Conservation (phyloP, 2,113 vertebrate genomes). For the Leiothrix lutea region DNA sequence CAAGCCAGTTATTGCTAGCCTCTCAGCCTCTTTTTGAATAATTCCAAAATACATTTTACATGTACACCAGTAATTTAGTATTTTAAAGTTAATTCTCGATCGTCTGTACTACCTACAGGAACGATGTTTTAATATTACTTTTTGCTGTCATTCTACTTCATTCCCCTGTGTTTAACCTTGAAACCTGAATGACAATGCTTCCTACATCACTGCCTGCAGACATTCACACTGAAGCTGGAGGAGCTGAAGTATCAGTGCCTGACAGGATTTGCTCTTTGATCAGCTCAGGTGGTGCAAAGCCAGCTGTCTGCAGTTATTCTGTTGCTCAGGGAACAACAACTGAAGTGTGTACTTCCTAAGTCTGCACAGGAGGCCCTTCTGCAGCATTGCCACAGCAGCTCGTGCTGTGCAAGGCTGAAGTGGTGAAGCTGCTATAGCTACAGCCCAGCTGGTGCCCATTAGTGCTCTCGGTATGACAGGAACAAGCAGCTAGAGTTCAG, state of each 20-base stretch:
- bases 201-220: conserved; percentile 52
- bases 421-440: conserved; percentile 63
- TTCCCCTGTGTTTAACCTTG: conserved; percentile 60
- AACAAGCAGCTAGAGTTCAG: conserved; percentile 40
- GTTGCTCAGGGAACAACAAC: conserved; percentile 74
- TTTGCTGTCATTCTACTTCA: neutral
- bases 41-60: neutral
- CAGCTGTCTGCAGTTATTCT: conserved; percentile 68
- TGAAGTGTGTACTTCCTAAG: conserved; percentile 67
- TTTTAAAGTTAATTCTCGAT: neutral
- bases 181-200: conserved; percentile 19
- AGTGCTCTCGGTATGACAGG: conserved; percentile 36
- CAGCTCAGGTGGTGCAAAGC: conserved; percentile 67
- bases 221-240: neutral
- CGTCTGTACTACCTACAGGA: neutral
- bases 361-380: conserved; percentile 67
- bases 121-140: neutral
- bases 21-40: neutral
- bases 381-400: conserved; percentile 60
- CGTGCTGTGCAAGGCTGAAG: conserved; percentile 65
- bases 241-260: conserved; percentile 34
- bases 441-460: conserved; percentile 75
- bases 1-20: neutral
- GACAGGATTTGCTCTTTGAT: conserved; percentile 60
- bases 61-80: neutral